These are phyloP conservation scores for Osmerus mordax DNA, from an alignment of 2,113 vertebrate genomes.

Conservation along the genomic window DNA sequence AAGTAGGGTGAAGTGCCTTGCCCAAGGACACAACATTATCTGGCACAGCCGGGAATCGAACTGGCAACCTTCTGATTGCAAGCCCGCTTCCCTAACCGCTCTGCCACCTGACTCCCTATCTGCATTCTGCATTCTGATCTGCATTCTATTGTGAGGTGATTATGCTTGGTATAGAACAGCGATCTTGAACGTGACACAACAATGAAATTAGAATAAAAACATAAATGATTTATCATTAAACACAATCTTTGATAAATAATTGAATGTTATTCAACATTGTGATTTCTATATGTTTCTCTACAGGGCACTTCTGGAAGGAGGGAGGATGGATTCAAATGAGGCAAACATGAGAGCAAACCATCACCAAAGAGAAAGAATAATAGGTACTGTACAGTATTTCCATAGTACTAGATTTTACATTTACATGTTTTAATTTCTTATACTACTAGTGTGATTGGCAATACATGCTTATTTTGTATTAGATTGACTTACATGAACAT, in stretches of 20 bases:
- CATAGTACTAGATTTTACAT: background rate
- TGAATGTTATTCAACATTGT: background rate
- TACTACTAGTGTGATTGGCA: background rate
- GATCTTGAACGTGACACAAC: background rate
- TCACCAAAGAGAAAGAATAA: conserved; percentile 62
- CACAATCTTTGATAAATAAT: too few relatives aligned
- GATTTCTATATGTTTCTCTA: conserved; percentile 21
- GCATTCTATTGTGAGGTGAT: conserved; percentile 55
- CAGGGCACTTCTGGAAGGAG: conserved; percentile 89
- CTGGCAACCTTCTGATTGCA: too few relatives aligned
- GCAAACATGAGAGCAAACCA: conserved; percentile 69
- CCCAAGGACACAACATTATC: too few relatives aligned
- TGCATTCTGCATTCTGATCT: too few relatives aligned
- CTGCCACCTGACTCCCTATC: too few relatives aligned
- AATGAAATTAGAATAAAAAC: background rate
- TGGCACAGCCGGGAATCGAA: too few relatives aligned
- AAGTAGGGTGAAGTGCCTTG: too few relatives aligned
- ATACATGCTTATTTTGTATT: too few relatives aligned
- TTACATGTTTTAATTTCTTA: background rate
- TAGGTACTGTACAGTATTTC: conserved; percentile 40
- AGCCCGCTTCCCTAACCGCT: too few relatives aligned
- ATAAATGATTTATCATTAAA: too few relatives aligned
- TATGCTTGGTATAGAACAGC: conserved; percentile 1
- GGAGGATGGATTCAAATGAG: conserved; percentile 75
- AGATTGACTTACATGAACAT: too few relatives aligned